A percentile compares a stretch with the other conserved stretches of the same genome.
Evolutionary conservation across 2,113 vertebrate species (phyloP).

Genomic region (Onychostruthus taczanowskii): DNA sequence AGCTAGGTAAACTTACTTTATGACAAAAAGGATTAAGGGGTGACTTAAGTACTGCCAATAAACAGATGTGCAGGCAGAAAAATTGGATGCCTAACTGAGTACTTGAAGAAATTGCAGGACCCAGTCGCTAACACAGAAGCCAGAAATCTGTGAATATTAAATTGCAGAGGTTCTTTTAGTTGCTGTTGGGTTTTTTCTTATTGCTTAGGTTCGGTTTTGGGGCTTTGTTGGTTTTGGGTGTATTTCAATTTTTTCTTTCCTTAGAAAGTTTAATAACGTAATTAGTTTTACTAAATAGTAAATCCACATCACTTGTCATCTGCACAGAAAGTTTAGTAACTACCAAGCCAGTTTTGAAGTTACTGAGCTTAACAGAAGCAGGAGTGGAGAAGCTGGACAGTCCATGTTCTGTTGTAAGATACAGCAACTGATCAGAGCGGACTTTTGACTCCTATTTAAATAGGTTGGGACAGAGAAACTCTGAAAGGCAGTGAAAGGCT

Average conservation of each 20-base stretch:
- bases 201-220: background rate
- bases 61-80: background rate
- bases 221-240: no score
- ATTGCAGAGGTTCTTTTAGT: background rate
- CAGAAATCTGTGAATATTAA: background rate
- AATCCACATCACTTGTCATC: background rate
- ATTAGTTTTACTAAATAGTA: background rate
- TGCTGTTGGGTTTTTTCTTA: background rate
- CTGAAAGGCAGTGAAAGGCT: background rate
- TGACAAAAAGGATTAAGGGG: background rate
- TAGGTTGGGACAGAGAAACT: background rate
- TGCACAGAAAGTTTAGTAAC: background rate
- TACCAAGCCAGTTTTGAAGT: background rate
- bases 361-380: background rate
- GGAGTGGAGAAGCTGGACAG: background rate
- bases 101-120: background rate
- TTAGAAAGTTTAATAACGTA: background rate
- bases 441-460: background rate
- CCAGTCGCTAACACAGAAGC: background rate
- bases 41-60: background rate
- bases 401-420: background rate
- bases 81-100: background rate
- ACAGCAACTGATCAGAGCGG: background rate
- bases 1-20: background rate
- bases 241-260: background rate